Conservation (phyloP, 2,797 vertebrate genomes). For the Lepidocolaptes lacrymiger region DNA sequence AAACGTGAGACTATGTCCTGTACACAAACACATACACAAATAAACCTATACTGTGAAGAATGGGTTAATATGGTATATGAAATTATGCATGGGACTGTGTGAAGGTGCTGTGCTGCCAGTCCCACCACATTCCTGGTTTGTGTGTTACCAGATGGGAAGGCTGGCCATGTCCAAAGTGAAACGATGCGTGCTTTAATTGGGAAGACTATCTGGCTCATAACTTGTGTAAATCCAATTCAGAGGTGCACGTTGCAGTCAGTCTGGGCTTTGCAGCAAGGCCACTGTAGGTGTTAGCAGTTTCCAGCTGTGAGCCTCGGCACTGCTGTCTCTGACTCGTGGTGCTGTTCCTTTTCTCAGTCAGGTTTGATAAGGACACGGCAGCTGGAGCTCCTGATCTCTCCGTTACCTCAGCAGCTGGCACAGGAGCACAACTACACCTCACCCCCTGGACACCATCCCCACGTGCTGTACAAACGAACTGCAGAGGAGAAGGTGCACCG, state of each 20-base stretch:
- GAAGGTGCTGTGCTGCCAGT: not conserved
- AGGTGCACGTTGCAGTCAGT: not conserved
- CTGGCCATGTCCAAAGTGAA: not conserved
- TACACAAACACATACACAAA: not conserved
- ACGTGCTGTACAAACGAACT: slow-evolving; percentile 91
- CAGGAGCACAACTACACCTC: slow-evolving; percentile 87
- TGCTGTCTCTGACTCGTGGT: not conserved
- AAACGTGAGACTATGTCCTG: not conserved
- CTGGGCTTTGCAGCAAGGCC: not conserved
- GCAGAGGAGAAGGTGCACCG: slow-evolving; percentile 84
- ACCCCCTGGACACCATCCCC: slow-evolving; percentile 89
- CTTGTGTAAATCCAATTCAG: not conserved
- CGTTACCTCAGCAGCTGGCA: slow-evolving; percentile 89
- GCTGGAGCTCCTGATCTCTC: slow-evolving; percentile 92
- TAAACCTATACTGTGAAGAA: not conserved
- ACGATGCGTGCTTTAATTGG: accelerated
- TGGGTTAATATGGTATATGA: not conserved
- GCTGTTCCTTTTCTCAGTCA: slow-evolving; percentile 80
- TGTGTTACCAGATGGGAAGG: not conserved
- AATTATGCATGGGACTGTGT: not conserved
- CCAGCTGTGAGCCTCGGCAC: not conserved
- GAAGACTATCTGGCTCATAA: not conserved
- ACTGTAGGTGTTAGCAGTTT: not conserved
- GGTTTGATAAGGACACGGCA: slow-evolving; percentile 89
- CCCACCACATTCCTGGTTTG: not conserved